Percentiles rank a stretch among this genome's conserved stretches.
These are phyloP conservation scores for Stegastes partitus DNA, from an alignment of 2,113 vertebrate genomes.

Conservation along the genomic window DNA sequence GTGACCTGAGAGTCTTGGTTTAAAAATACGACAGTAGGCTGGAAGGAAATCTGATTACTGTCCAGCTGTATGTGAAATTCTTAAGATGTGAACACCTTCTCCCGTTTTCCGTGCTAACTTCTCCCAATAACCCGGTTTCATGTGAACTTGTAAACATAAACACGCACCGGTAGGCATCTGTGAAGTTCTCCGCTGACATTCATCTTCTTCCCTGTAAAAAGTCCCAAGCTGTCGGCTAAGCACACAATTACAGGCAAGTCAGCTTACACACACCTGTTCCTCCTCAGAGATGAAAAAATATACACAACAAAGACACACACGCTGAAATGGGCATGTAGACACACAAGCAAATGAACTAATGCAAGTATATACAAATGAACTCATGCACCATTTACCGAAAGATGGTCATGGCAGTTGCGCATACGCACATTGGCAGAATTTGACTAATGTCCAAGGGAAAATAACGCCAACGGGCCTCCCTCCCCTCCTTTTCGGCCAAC, in stretches of 20 bases:
- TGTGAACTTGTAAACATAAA: background rate
- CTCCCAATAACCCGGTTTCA: conserved; percentile 13
- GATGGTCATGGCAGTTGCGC: conserved; percentile 63
- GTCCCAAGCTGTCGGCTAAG: conserved; percentile 10
- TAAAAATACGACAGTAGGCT: conserved; percentile 24
- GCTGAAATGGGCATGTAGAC: conserved; percentile 5
- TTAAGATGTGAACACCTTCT: conserved; percentile 31
- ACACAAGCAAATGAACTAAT: conserved; percentile 56
- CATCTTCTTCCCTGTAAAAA: conserved; percentile 32
- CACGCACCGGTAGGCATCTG: background rate
- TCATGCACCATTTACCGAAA: conserved; percentile 26
- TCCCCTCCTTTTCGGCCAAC: conserved; percentile 12
- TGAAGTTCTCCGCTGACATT: conserved; percentile 14
- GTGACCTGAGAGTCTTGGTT: background rate
- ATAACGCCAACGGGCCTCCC: conserved; percentile 35
- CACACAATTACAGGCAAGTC: conserved; percentile 31
- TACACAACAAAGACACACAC: conserved; percentile 4
- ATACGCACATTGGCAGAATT: conserved; percentile 52
- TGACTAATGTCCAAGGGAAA: conserved; percentile 68
- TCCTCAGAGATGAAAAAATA: conserved; percentile 29
- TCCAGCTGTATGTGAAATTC: conserved; percentile 38
- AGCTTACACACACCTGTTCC: conserved; percentile 59
- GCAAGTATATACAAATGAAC: conserved; percentile 52
- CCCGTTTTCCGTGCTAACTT: conserved; percentile 38
- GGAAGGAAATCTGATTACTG: conserved; percentile 36